Evolutionary conservation across 2,113 vertebrate species (phyloP), one percentile per base, ranked within the genome.

Genomic region (Microtus richardsoni): DNA sequence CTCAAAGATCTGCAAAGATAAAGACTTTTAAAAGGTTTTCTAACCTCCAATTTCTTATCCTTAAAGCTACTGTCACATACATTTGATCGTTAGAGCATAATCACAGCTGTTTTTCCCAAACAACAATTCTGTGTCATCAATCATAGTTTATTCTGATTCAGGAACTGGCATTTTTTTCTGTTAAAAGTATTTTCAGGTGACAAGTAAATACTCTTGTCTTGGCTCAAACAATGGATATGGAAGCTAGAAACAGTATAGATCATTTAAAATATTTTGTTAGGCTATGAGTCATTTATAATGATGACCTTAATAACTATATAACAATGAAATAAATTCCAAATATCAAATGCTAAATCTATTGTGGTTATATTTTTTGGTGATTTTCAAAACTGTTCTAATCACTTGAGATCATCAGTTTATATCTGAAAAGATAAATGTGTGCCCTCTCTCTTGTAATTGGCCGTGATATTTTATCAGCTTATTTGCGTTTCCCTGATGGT

Each of bases 311-410:
- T 70, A 95, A 86, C 26, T 66, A 0, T 39, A 28, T 47, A 91
- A 64, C 30, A 36, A 75, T 84, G 22, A 39, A 78, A 1, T 58
- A 87, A 68, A 10, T 93, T 83, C 52, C 41, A 41, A 47, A 47
- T 62, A 17, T 44, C 17, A 62, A 89, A 74, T 39, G 36, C 3
- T 33, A 58, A 74, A 47, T 26, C 5, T 10, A 54, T 60, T 87
- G 10, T 41, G 26, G 73, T 41, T 21, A 84, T n/a, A 92, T 83
- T 66, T 44, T 66, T 28, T 83, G 17, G 7, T 86, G 39, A 9
- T 77, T 92, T 89, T 54, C n/a, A 85, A 89, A 80, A 36, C 19
- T 77, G 60, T 89, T 92, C 36, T 54, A 88, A 58, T 95, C 7
- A 68, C 33, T 58, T 87, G 70, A 82, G 26, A 73, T 71, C 8